These are phyloP conservation scores for Cyprinella venusta DNA, from an alignment of 2,797 vertebrate genomes.

Conservation along the genomic window DNA sequence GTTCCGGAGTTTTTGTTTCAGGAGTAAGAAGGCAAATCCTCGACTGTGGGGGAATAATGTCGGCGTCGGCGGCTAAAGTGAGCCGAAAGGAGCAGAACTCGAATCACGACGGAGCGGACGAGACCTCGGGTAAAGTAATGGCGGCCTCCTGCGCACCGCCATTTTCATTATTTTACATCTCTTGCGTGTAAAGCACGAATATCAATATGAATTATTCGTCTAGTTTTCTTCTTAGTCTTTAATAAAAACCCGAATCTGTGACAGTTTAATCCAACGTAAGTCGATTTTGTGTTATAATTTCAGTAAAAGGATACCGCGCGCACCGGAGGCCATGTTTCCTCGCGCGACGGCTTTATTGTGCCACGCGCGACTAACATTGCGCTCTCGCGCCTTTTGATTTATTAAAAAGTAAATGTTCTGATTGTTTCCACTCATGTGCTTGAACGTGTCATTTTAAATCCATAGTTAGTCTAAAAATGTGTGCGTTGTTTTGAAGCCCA, in stretches of 20 bases:
- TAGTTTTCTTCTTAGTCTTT: too few relatives aligned
- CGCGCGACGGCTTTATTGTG: conserved; percentile 60
- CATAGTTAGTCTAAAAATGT: not conserved
- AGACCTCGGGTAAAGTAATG: conserved; percentile 95
- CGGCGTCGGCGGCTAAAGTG: conserved; percentile 96
- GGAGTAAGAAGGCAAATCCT: conserved; percentile 29
- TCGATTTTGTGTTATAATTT: not conserved
- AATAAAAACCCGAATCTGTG: not conserved
- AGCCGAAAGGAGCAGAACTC: conserved; percentile 99
- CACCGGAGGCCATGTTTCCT: conserved; percentile 61
- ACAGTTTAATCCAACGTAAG: not conserved
- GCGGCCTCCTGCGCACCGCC: conserved; percentile 84
- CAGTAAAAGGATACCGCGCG: not conserved
- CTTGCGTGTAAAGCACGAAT: not conserved
- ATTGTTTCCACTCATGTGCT: accelerated
- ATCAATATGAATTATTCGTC: not conserved
- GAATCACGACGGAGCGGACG: conserved; percentile 98
- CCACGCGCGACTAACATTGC: conserved; percentile 34
- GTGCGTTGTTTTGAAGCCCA: not conserved
- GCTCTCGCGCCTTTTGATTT: not conserved
- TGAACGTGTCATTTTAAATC: accelerated
- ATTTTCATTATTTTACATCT: conserved; percentile 77
- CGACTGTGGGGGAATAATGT: conserved; percentile 81
- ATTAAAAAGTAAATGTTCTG: not conserved
- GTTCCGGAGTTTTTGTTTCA: conserved; percentile 33